Conservation (phyloP, 2,888 invertebrate species). For the Drosophila borealis region DNA sequence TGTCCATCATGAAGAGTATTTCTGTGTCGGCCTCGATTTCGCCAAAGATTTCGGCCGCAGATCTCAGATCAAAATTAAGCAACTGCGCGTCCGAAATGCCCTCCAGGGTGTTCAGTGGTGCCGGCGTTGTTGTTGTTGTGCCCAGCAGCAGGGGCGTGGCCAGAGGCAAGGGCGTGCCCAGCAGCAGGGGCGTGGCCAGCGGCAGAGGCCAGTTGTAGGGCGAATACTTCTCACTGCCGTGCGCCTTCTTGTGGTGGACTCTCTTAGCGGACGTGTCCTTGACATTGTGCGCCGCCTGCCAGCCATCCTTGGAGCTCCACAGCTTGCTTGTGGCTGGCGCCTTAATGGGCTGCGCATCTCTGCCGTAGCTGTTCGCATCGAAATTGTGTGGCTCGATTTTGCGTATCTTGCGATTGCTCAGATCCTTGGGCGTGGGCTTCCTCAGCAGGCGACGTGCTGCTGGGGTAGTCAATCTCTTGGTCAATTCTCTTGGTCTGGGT, state of each 20-base stretch:
- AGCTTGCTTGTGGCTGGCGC: constrained; percentile 4
- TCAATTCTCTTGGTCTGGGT: neutral
- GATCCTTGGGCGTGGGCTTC: constrained; percentile 34
- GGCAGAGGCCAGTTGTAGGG: constrained; percentile 1
- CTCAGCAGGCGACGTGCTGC: neutral
- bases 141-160: neutral
- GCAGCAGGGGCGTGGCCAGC: neutral
- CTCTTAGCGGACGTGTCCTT: constrained; percentile 36
- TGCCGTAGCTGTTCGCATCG: neutral
- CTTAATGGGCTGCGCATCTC: constrained; percentile 2
- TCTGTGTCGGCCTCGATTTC: constrained; percentile 21
- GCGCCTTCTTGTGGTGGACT: constrained; percentile 27
- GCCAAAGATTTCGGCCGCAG: constrained; percentile 4
- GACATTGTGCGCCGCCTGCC: constrained; percentile 33
- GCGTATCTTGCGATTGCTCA: constrained; percentile 60
- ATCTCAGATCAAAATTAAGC: constrained; percentile 5
- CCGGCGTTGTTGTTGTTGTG: constrained; percentile 5
- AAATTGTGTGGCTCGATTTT: constrained; percentile 44
- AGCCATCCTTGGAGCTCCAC: constrained; percentile 40
- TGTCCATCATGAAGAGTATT: constrained; percentile 18
- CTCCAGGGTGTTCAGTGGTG: neutral
- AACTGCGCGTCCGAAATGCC: constrained; percentile 8
- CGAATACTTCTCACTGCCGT: constrained; percentile 19
- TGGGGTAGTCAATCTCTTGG: neutral
- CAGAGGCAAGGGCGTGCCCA: neutral